A percentile compares a stretch with the other conserved stretches of the same genome.
Evolutionary conservation across 2,113 vertebrate species (phyloP).

Genomic region (Panthera uncia): DNA sequence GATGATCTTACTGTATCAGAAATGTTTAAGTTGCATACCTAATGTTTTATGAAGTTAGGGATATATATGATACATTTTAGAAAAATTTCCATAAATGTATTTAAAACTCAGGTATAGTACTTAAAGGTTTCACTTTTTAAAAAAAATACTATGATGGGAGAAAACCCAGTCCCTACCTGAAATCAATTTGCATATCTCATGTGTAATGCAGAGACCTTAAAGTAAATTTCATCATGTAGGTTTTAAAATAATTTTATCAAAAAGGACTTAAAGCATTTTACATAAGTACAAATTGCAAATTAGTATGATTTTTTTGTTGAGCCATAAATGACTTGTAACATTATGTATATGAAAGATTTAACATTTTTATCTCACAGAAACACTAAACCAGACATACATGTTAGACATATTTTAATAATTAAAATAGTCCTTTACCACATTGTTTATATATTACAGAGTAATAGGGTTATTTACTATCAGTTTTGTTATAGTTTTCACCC

Average conservation of each 20-base stretch:
- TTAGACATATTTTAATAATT: not conserved
- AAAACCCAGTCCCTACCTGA: not conserved
- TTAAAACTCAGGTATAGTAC: not conserved
- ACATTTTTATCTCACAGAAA: conserved; percentile 31
- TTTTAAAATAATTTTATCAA: not conserved
- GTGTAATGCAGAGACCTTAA: not conserved
- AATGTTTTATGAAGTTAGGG: not conserved
- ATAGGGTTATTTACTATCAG: not conserved
- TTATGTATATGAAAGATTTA: not conserved
- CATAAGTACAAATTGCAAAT: not conserved
- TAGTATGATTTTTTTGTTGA: not conserved
- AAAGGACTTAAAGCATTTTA: not conserved
- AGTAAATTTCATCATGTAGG: not conserved
- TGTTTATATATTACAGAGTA: not conserved
- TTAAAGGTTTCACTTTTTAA: not conserved
- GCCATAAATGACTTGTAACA: not conserved
- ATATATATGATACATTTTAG: not conserved
- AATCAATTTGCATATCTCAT: not conserved
- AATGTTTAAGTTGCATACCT: not conserved
- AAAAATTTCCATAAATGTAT: not conserved
- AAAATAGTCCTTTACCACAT: not conserved
- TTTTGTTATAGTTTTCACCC: not conserved
- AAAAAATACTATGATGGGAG: not conserved
- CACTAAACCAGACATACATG: not conserved
- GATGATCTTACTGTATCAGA: not conserved